Percentiles rank a stretch among this genome's conserved stretches.
Evolutionary conservation across 1,140 invertebrate species (phyloP).

Genomic region (Drosophila sproati): DNA sequence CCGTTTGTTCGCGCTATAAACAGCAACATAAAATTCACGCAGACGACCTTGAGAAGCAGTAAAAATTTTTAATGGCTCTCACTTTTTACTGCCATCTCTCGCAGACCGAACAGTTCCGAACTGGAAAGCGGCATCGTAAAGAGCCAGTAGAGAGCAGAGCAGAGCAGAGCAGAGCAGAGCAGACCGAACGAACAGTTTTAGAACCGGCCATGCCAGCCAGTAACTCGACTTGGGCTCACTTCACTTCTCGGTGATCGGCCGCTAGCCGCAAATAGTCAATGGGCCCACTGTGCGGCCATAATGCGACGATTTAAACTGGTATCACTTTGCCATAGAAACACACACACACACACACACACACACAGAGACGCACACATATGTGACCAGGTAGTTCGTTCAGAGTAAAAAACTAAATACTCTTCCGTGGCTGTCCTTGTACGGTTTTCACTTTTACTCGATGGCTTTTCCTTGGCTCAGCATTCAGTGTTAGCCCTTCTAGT

Average conservation of each 20-base stretch:
- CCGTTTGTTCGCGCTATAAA: slow-evolving; percentile 60
- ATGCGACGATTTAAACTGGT: slow-evolving; percentile 58
- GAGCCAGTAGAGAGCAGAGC: background rate
- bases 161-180: slow-evolving; percentile 38
- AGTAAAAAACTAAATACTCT: slow-evolving; percentile 23
- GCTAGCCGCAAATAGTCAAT: slow-evolving; percentile 63
- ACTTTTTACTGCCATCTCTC: slow-evolving; percentile 81
- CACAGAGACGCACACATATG: background rate
- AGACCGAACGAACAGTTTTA: slow-evolving; percentile 21
- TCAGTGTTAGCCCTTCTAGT: slow-evolving; percentile 14
- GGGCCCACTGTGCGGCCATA: slow-evolving; percentile 70
- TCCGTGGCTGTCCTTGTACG: slow-evolving; percentile 7
- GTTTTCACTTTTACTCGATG: slow-evolving; percentile 51
- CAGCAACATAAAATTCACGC: slow-evolving; percentile 76
- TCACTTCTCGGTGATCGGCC: slow-evolving; percentile 32
- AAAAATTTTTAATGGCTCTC: slow-evolving; percentile 84
- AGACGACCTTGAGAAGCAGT: slow-evolving; percentile 84
- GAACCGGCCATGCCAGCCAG: slow-evolving; percentile 11
- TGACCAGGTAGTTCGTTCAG: background rate
- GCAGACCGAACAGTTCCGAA: slow-evolving; percentile 71
- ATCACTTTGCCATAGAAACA: background rate
- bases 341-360: too few relatives aligned
- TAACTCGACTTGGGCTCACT: slow-evolving; percentile 23
- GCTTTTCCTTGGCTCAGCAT: background rate
- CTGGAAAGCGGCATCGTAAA: slow-evolving; percentile 62